phyloP scores from a whole-genome alignment of 2,113 vertebrate genomes.

The Xenopus laevis region DNA sequence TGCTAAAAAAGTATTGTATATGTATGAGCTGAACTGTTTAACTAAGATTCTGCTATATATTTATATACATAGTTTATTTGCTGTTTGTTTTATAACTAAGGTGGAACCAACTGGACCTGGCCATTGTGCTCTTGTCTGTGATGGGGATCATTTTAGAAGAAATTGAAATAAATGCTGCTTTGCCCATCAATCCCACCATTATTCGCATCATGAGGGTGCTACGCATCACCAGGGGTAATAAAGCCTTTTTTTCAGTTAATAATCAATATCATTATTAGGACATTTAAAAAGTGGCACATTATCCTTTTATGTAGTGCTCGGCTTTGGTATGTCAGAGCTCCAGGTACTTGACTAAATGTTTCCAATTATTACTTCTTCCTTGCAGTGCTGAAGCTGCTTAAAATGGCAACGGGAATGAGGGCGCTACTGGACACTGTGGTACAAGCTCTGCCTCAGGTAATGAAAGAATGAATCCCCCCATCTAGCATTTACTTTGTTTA shows the following conservation, averaged over 20 bases:
- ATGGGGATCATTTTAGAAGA: conserved; percentile 96
- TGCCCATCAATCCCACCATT: conserved; percentile 97
- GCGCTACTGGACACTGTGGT: conserved; percentile 83
- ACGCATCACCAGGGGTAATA: conserved; percentile 86
- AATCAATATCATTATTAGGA: not conserved
- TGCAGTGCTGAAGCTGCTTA: conserved; percentile 81
- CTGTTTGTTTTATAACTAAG: conserved; percentile 53
- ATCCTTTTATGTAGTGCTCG: not conserved
- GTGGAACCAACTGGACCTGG: conserved; percentile 96
- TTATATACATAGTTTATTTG: too few species aligned
- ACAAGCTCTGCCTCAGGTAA: conserved; percentile 85
- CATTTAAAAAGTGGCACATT: not conserved
- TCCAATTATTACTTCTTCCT: not conserved
- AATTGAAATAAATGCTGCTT: conserved; percentile 91
- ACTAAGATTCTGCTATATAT: too few species aligned
- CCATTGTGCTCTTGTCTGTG: conserved; percentile 90
- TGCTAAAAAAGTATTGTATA: too few species aligned
- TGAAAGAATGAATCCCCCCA: conserved; percentile 2
- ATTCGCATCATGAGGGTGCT: conserved; percentile 96
- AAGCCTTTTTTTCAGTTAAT: not conserved
- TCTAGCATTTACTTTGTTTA: too few species aligned
- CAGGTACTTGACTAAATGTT: too few species aligned
- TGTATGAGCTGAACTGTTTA: too few species aligned
- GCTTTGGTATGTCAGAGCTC: not conserved
- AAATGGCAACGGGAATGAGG: conserved; percentile 87